These are phyloP conservation scores for Caenorhabditis briggsae DNA, from an alignment of 1,140 invertebrate species.

Conservation along the genomic window DNA sequence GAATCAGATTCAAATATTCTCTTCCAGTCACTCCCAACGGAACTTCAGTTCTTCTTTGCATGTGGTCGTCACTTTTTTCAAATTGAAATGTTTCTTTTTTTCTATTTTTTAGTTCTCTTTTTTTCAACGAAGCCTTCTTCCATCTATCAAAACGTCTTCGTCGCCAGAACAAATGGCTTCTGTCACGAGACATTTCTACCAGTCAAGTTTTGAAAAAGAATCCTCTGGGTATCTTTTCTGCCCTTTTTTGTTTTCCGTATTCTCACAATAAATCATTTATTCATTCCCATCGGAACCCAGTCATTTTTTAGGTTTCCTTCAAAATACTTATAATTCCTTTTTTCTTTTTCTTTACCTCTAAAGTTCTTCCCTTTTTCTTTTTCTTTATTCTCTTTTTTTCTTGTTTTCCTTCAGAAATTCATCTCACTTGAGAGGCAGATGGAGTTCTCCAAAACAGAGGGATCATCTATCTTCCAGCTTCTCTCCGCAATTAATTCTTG, in stretches of 20 bases:
- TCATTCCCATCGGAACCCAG: too few species aligned
- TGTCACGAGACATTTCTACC: conserved; percentile 1
- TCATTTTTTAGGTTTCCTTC: background rate
- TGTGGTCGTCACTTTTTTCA: conserved; percentile 47
- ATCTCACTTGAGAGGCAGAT: conserved; percentile 14
- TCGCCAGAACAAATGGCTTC: conserved; percentile 15
- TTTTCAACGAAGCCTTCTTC: background rate
- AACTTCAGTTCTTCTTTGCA: background rate
- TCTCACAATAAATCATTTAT: too few species aligned
- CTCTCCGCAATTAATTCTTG: conserved; percentile 41
- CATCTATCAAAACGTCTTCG: conserved; percentile 40
- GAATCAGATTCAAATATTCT: too few species aligned
- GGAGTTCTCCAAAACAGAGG: background rate
- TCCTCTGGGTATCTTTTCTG: background rate
- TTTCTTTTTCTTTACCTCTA: background rate
- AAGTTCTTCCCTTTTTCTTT: background rate
- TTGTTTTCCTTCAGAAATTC: background rate
- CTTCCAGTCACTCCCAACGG: background rate
- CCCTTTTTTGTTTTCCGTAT: background rate
- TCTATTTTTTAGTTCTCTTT: too few species aligned
- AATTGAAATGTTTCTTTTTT: conserved; percentile 21
- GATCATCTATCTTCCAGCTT: conserved; percentile 3
- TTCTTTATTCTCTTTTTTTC: background rate
- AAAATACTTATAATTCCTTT: background rate
- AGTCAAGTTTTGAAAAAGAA: background rate